phyloP scores from a whole-genome alignment of 2,888 invertebrate genomes.

The Choristoneura rosaceana region DNA sequence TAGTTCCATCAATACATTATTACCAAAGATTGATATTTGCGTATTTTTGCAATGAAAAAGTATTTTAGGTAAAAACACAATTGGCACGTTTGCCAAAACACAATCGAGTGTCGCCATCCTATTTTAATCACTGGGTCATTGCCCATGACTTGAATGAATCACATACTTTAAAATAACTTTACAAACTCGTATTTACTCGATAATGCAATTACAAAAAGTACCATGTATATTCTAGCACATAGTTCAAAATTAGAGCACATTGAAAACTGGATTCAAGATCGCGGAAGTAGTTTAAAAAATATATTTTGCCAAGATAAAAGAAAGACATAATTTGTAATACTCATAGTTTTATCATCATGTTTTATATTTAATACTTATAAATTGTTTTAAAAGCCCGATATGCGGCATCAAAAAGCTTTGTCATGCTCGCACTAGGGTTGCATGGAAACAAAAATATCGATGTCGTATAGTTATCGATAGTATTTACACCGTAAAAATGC shows the following conservation, averaged over 20 bases:
- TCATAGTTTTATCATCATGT: conserved; percentile 18
- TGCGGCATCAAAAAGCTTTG: neutral
- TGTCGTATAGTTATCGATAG: no score
- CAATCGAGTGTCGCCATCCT: neutral
- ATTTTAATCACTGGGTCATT: conserved; percentile 29
- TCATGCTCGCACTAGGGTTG: neutral
- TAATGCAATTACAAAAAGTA: neutral
- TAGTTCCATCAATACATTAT: no score
- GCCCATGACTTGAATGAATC: conserved; percentile 4
- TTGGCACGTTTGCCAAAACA: conserved; percentile 19
- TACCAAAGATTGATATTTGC: no score
- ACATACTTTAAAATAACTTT: neutral
- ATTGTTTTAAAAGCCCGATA: neutral
- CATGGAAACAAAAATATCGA: no score
- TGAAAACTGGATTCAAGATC: neutral
- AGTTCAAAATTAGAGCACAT: neutral
- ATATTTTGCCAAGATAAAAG: conserved; percentile 8
- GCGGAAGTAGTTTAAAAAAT: neutral
- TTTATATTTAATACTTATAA: neutral
- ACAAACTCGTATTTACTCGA: neutral
- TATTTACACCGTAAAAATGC: no score
- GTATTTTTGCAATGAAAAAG: no score
- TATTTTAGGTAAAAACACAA: neutral
- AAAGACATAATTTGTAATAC: conserved; percentile 10
- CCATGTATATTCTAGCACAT: neutral